Conservation (phyloP, 2,113 vertebrate species). For the Sebastes schlegelii region DNA sequence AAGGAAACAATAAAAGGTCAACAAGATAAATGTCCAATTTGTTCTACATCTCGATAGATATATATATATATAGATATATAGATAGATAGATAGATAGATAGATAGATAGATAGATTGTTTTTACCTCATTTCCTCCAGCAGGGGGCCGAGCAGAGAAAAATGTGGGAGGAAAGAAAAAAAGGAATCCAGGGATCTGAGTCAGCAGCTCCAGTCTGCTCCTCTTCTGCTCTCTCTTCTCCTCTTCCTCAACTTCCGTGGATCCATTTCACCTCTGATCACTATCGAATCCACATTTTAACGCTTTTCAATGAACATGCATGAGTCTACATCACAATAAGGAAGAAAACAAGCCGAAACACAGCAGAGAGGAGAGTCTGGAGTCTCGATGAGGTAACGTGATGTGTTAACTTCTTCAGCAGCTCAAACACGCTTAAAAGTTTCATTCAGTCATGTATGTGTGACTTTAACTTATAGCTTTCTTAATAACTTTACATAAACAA, state of each 20-base stretch:
- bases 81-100: neutral
- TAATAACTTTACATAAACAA: neutral
- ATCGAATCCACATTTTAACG: neutral
- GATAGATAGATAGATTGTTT: neutral
- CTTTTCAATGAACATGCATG: neutral
- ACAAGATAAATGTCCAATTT: neutral
- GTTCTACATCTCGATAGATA: no score
- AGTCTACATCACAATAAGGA: neutral
- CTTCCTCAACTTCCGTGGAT: constrained; percentile 64
- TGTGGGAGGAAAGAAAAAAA: constrained; percentile 50
- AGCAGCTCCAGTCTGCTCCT: constrained; percentile 29
- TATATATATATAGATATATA: neutral
- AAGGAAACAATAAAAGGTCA: neutral
- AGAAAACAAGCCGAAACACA: neutral
- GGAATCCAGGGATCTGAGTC: constrained; percentile 59
- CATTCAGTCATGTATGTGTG: neutral
- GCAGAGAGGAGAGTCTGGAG: neutral
- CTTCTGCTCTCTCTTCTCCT: constrained; percentile 1
- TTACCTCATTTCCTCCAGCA: constrained; percentile 63
- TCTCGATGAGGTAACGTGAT: constrained; percentile 46
- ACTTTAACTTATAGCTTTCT: neutral
- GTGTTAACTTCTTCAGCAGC: neutral
- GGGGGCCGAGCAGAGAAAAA: constrained; percentile 51
- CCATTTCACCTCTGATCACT: neutral
- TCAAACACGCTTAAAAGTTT: constrained; percentile 14